phyloP scores from a whole-genome alignment of 2,888 invertebrate species.

The Stictocephala bisonia region DNA sequence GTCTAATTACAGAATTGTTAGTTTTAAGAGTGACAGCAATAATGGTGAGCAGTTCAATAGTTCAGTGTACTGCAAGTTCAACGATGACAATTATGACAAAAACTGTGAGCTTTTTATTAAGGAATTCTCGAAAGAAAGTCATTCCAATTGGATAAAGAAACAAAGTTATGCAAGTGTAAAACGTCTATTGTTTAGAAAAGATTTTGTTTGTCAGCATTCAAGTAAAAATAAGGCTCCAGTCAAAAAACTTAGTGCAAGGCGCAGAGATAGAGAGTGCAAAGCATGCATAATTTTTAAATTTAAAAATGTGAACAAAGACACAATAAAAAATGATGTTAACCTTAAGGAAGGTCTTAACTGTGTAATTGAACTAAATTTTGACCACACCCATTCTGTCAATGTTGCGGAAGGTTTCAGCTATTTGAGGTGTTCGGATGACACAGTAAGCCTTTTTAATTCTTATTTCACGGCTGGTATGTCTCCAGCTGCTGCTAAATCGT shows the following conservation, averaged over 20 bases:
- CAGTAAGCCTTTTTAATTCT: conserved; percentile 19
- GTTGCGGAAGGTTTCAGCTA: conserved; percentile 13
- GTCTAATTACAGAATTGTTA: conserved; percentile 30
- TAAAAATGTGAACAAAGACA: conserved; percentile 35
- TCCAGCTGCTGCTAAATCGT: conserved; percentile 21
- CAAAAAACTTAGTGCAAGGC: conserved; percentile 22
- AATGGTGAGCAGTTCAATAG: conserved; percentile 17
- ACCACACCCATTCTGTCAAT: conserved; percentile 31
- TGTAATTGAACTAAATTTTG: neutral
- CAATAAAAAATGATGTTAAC: conserved; percentile 25
- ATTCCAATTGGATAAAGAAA: conserved; percentile 15
- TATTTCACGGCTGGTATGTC: conserved; percentile 18
- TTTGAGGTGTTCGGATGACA: conserved; percentile 20
- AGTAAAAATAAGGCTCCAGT: conserved; percentile 32
- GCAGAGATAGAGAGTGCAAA: conserved; percentile 21
- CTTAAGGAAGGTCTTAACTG: conserved; percentile 33
- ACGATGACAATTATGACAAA: conserved; percentile 28
- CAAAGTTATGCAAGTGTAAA: conserved; percentile 25
- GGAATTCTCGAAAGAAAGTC: conserved; percentile 25
- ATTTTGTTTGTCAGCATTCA: conserved; percentile 23
- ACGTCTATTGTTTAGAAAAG: conserved; percentile 23
- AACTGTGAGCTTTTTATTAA: conserved; percentile 23
- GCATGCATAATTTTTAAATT: conserved; percentile 31
- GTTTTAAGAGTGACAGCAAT: conserved; percentile 17
- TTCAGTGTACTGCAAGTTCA: conserved; percentile 34